Conservation (phyloP, 2,888 invertebrate genomes). For the Stenurella melanura region DNA sequence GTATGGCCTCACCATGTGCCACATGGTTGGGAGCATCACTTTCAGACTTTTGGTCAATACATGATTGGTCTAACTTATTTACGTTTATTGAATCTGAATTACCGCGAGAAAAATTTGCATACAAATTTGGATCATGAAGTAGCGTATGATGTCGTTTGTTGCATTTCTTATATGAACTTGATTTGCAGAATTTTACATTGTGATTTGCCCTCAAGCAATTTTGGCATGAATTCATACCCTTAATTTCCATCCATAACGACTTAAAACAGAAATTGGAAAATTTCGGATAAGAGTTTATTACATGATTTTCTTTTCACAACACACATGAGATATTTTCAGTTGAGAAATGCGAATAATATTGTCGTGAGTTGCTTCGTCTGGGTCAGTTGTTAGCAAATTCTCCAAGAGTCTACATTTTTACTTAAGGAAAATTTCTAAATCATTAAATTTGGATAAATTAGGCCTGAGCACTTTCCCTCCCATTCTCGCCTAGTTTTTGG, state of each 20-base stretch:
- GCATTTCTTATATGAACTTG: not conserved
- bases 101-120: too few species aligned
- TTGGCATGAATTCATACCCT: not conserved
- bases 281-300: not conserved
- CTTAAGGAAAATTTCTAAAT: not conserved
- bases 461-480: too few species aligned
- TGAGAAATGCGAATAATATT: not conserved
- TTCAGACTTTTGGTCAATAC: not conserved
- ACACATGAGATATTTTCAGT: not conserved
- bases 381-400: not conserved
- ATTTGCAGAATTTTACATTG: not conserved
- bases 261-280: not conserved
- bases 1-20: not conserved
- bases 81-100: too few species aligned
- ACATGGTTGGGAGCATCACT: not conserved
- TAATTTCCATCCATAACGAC: not conserved
- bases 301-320: not conserved
- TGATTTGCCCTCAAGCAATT: not conserved
- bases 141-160: not conserved
- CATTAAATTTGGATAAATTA: too few species aligned
- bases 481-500: too few species aligned
- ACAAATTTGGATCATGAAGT: not conserved
- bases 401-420: not conserved
- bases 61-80: too few species aligned
- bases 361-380: not conserved